These are phyloP conservation scores for Thamnophis sirtalis DNA, from an alignment of 2,113 vertebrate genomes.

Conservation along the genomic window DNA sequence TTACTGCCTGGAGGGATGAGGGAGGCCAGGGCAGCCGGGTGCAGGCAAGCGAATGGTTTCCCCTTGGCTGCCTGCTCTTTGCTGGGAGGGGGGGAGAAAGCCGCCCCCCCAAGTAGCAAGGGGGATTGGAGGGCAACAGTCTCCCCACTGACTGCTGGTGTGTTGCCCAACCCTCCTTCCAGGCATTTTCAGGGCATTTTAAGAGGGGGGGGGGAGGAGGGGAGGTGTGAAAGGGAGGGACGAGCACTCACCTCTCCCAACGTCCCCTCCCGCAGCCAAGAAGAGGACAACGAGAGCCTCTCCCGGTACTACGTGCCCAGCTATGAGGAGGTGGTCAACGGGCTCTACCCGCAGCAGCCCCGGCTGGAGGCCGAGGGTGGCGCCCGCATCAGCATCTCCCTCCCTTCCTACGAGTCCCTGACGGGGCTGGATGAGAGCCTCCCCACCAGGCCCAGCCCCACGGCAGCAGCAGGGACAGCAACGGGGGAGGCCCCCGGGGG, in stretches of 20 bases:
- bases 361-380: conserved; percentile 58
- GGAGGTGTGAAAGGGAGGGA: background rate
- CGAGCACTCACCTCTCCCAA: background rate
- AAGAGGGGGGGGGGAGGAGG: background rate
- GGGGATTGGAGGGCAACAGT: background rate
- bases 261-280: conserved; percentile 54
- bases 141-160: background rate
- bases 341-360: conserved; percentile 51
- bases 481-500: background rate
- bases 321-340: conserved; percentile 89
- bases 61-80: background rate
- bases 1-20: background rate
- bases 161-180: too few species aligned
- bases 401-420: conserved; percentile 92
- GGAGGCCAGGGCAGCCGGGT: background rate
- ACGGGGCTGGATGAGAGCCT: conserved; percentile 58
- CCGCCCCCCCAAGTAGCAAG: background rate
- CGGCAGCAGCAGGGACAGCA: background rate
- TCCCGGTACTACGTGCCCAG: conserved; percentile 79
- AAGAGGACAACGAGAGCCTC: conserved; percentile 54
- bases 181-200: background rate
- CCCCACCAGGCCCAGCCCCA: rapidly evolving
- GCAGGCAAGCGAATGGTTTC: too few species aligned
- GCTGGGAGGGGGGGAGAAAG: background rate
- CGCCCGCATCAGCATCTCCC: conserved; percentile 72